phyloP scores from a whole-genome alignment of 2,888 invertebrate genomes.

The Melangyna quadrimaculata region DNA sequence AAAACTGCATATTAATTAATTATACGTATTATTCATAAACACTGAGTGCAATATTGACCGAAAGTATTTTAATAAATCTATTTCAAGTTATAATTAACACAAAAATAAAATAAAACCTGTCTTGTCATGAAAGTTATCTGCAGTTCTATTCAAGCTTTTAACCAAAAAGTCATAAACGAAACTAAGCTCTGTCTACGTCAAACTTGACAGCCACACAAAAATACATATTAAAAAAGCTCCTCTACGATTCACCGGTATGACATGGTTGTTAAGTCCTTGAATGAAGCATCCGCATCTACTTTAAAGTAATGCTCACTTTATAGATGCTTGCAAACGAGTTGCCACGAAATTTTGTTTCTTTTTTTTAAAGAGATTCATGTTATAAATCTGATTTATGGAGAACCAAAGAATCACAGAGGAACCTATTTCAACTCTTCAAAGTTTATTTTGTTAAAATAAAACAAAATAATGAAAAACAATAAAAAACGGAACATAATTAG shows the following conservation, averaged over 20 bases:
- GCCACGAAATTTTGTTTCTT: no score
- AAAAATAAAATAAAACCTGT: not conserved
- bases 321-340: not conserved
- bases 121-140: no score
- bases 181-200: not conserved
- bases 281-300: constrained; percentile 3
- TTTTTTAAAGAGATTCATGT: not conserved
- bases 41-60: not conserved
- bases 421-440: no score
- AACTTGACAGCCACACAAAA: not conserved
- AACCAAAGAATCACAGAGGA: no score
- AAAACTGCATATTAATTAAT: not conserved
- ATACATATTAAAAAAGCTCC: not conserved
- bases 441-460: not conserved
- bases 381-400: not conserved
- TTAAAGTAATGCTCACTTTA: not conserved
- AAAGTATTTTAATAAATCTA: not conserved
- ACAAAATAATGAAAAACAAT: not conserved
- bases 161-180: not conserved
- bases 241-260: not conserved
- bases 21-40: not conserved
- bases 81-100: not conserved
- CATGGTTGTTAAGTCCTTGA: not conserved
- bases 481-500: not conserved
- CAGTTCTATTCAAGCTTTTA: no score